Percentiles rank a stretch among this genome's conserved stretches.
These are phyloP conservation scores for Dusona sp. DNA, from an alignment of 2,888 invertebrate species.

Conservation along the genomic window DNA sequence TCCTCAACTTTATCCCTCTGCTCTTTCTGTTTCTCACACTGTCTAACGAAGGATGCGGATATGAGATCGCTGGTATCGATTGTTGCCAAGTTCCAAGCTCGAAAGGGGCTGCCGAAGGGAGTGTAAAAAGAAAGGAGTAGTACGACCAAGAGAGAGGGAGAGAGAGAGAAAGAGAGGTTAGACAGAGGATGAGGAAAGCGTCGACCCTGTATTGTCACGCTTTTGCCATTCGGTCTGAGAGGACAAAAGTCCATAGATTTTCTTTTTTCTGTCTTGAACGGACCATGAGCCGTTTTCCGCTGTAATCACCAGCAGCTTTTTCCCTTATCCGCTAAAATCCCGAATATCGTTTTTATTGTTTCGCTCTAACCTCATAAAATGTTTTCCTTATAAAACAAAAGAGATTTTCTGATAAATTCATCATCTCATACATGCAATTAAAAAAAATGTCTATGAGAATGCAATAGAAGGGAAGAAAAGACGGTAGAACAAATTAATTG, in stretches of 20 bases:
- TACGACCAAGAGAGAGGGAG: conserved; percentile 12
- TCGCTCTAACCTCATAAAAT: conserved; percentile 15
- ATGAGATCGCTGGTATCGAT: conserved; percentile 66
- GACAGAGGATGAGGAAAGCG: conserved; percentile 49
- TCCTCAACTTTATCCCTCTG: conserved; percentile 14
- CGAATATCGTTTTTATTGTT: conserved; percentile 54
- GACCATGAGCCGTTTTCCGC: conserved; percentile 69
- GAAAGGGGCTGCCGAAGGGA: conserved; percentile 50
- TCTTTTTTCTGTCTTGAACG: conserved; percentile 44
- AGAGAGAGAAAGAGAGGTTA: conserved; percentile 37
- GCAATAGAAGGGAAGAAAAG: background rate
- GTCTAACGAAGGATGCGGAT: conserved; percentile 25
- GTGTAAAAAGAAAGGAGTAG: conserved; percentile 9
- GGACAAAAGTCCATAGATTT: conserved; percentile 44
- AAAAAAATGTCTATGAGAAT: background rate
- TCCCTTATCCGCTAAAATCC: conserved; percentile 29
- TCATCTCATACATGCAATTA: background rate
- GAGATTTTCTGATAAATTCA: background rate
- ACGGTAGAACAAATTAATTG: conserved; percentile 19
- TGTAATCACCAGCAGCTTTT: conserved; percentile 40
- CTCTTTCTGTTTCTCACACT: background rate
- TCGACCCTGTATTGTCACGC: conserved; percentile 41
- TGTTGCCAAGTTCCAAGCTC: conserved; percentile 59
- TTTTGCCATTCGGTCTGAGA: conserved; percentile 48
- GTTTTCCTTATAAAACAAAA: conserved; percentile 2